Base-by-base conservation (phyloP, 2,113 vertebrate species). In the Tor tambroides region DNA sequence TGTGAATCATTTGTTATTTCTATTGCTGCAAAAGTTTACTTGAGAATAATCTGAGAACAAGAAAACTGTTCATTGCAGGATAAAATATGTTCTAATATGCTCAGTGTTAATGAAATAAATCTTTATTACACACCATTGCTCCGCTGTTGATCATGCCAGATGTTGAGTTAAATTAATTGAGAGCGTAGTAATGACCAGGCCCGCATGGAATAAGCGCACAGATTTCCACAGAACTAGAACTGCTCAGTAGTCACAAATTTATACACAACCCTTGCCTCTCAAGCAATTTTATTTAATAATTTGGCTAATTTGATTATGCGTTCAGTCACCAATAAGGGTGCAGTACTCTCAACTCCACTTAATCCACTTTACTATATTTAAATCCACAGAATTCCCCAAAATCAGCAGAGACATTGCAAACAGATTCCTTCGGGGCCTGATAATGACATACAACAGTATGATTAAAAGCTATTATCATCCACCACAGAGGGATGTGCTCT, bases 131-230 rank as follows among this genome's bases (percentile, higher is more conserved):
- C 67, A 41, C n/a, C 26, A 67, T 43, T 82, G 61, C 80, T 85
- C 83, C 61, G 83, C 80, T 77, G 78, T 71, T 83, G 28, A 85
- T 87, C 38, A 38, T 38, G 80, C 59, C 88, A 89, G 83, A 87
- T 87, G 86, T 89, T 87, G 77, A 51, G 72, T 75, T 86, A 32
- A 80, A 86, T 77, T 69, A 72, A 72, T 83, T 83, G 43, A 85
- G 65, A 63, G 72, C 51, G 28, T 77, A 85, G 75, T 83, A 89
- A 89, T 85, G 85, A 35, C 17, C 49, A 78, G 46, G 46, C 43
- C 49, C 14, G 15, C 49, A 30, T 78, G 41, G 75, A 46, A 77
- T 28, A 6, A 17, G 46, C 54, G 46, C 49, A 78, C 23, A 76
- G 6, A 76, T 41, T 72, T 72, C 35, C 69, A 38, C 32, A 72